Percentiles rank a stretch among this genome's conserved stretches.
Conservation (phyloP, 2,888 invertebrate species). For the Eurytoma californica region DNA sequence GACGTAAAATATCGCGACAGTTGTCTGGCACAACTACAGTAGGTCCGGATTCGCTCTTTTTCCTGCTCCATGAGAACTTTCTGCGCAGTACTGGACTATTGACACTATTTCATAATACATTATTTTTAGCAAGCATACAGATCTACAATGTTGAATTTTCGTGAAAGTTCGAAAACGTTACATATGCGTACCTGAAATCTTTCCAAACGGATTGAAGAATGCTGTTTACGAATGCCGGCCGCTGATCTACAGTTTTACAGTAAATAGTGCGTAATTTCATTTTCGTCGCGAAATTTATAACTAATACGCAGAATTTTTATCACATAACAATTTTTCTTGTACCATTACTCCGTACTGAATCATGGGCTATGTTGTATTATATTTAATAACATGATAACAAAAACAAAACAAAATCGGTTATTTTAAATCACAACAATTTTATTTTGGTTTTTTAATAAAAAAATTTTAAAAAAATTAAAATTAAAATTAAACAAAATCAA, state of each 20-base stretch:
- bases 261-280: slow-evolving; percentile 5
- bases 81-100: too few relatives aligned
- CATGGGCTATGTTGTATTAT: slow-evolving; percentile 21
- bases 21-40: slow-evolving; percentile 52
- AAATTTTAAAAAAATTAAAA: not conserved
- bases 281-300: not conserved
- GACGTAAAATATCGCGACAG: slow-evolving; percentile 31
- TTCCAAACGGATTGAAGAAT: slow-evolving; percentile 1
- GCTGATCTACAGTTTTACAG: not conserved
- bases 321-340: not conserved
- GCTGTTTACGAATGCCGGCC: not conserved
- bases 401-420: slow-evolving; percentile 17
- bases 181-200: slow-evolving; percentile 35
- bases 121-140: too few relatives aligned
- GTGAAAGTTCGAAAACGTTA: too few relatives aligned
- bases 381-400: too few relatives aligned
- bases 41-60: not conserved
- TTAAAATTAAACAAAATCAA: not conserved
- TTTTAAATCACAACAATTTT: not conserved
- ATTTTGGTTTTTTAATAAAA: not conserved
- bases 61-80: not conserved
- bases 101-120: too few relatives aligned
- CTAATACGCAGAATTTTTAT: not conserved
- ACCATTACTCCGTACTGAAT: not conserved
- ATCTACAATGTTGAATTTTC: too few relatives aligned